phyloP scores from a whole-genome alignment of 1,140 invertebrate species.

The Nephotettix cincticeps region DNA sequence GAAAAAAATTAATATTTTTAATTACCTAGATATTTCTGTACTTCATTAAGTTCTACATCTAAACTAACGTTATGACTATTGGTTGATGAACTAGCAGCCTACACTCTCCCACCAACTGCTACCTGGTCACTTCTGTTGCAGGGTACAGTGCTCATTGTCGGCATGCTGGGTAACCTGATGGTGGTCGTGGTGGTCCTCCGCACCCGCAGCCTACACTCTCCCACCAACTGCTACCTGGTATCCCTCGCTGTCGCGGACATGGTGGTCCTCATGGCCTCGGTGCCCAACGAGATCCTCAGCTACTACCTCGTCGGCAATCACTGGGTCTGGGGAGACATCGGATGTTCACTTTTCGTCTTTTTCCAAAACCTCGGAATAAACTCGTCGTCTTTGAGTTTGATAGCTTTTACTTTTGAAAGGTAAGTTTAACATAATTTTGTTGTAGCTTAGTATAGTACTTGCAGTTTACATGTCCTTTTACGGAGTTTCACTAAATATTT shows the following conservation, averaged over 20 bases:
- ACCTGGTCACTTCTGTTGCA: constrained; percentile 52
- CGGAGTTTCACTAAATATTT: too few species aligned
- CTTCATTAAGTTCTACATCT: background rate
- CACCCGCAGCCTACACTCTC: constrained; percentile 56
- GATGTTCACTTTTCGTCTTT: constrained; percentile 63
- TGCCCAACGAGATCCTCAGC: constrained; percentile 59
- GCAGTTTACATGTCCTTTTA: too few species aligned
- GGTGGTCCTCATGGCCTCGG: constrained; percentile 56
- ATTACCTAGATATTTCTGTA: background rate
- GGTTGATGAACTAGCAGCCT: constrained; percentile 48
- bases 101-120: constrained; percentile 64
- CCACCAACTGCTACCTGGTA: constrained; percentile 64
- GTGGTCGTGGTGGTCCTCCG: constrained; percentile 54
- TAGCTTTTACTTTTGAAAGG: constrained; percentile 71
- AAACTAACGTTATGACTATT: background rate
- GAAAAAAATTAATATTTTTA: background rate
- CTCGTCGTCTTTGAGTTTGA: constrained; percentile 62
- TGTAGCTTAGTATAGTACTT: too few species aligned
- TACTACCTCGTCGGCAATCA: constrained; percentile 54
- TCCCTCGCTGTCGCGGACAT: constrained; percentile 61
- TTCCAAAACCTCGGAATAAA: constrained; percentile 69
- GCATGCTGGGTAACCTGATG: constrained; percentile 57
- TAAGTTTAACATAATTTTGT: too few species aligned
- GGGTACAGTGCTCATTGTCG: constrained; percentile 56
- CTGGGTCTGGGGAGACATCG: constrained; percentile 56